Conservation (phyloP, 2,888 invertebrate genomes). For the Cryptus armator region DNA sequence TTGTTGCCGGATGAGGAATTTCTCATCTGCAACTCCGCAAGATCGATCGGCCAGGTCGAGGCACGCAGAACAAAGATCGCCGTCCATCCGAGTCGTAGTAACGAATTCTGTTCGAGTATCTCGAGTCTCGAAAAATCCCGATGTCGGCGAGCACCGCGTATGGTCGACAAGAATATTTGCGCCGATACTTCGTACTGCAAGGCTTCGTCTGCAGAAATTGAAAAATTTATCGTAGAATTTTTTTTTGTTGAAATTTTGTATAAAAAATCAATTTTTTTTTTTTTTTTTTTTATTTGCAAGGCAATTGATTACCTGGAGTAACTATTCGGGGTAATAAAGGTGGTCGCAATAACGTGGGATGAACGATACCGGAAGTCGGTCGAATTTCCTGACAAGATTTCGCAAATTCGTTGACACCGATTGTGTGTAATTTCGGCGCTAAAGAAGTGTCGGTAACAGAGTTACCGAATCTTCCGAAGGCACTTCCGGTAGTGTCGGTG, state of each 20-base stretch:
- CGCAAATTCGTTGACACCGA: constrained; percentile 50
- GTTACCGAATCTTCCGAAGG: constrained; percentile 39
- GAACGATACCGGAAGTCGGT: constrained; percentile 53
- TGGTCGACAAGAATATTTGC: constrained; percentile 87
- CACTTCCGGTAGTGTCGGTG: constrained; percentile 49
- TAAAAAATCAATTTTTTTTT: too few species aligned
- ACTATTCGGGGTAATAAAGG: constrained; percentile 68
- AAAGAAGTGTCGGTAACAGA: constrained; percentile 5
- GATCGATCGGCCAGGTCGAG: constrained; percentile 87
- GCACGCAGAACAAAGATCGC: constrained; percentile 87
- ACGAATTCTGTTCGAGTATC: constrained; percentile 86
- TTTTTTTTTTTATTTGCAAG: not conserved
- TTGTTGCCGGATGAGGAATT: constrained; percentile 46
- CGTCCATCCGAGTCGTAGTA: constrained; percentile 87
- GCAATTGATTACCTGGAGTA: constrained; percentile 69
- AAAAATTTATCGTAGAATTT: not conserved
- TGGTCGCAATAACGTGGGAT: constrained; percentile 64
- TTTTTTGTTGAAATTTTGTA: not conserved
- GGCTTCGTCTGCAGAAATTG: constrained; percentile 68
- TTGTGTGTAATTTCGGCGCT: constrained; percentile 52
- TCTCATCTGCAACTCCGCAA: constrained; percentile 76
- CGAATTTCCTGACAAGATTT: constrained; percentile 61
- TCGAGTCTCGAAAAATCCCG: constrained; percentile 86
- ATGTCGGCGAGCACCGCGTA: constrained; percentile 87
- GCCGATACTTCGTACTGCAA: constrained; percentile 87